Base-by-base conservation (phyloP, 2,113 vertebrate species). In the Oryzias melastigma region DNA sequence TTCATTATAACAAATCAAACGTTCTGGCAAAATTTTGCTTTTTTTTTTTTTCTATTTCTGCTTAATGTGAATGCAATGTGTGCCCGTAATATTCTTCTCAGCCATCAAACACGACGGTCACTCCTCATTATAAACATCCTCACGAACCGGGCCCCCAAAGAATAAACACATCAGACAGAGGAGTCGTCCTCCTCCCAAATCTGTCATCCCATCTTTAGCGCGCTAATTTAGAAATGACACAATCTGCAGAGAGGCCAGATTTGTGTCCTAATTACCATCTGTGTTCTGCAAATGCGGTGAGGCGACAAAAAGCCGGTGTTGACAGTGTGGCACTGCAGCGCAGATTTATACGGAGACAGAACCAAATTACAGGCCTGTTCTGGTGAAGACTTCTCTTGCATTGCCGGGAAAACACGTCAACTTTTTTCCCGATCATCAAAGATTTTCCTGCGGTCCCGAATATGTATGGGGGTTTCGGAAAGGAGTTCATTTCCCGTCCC, bases 1-100 rank as follows among this genome's bases (percentile, higher is more conserved):
- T 71, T 83, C 79, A 84, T 90, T 83, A 85, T 64, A 62, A 87
- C 71, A 74, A 84, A 78, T 75, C 71, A 79, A 58, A 60, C 62
- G 24, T 62, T 68, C 43, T 68, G 77, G 70, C 73, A 66, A 40
- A 56, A 48, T 46, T 46, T 71, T 2, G 8, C 56, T 51, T 46
- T 46, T 71, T 22, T 22, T 35, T 27, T 56, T 78, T 87, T 80
- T 83, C 77, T 81, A 79, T 71, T 65, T 40, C 64, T 20, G 58
- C 61, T 61, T 63, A 65, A 62, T 59, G 60, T 69, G 3, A 5
- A 52, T 68, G 50, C 68, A 48, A 62, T 43, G 55, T 44, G 47
- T 20, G 51, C 58, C 67, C 68, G 71, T 44, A 51, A 63, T 77
- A 51, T 51, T 66, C 60, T 71, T 48, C 50, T 25, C 49, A 24